These are phyloP conservation scores for Mythimna loreyi DNA, from an alignment of 2,888 invertebrate genomes.

Conservation along the genomic window DNA sequence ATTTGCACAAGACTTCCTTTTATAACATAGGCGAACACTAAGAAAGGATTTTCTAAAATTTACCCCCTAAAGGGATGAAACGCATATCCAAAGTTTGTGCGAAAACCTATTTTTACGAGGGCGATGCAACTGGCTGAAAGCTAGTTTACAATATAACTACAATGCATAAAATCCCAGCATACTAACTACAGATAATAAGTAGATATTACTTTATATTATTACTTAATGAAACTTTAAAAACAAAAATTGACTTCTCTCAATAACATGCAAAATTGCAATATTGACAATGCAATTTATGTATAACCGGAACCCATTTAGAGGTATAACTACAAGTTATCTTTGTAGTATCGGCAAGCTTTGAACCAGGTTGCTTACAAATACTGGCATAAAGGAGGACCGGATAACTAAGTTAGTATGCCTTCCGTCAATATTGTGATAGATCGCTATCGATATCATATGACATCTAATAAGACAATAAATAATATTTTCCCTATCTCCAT, in stretches of 20 bases:
- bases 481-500: slow-evolving; percentile 35
- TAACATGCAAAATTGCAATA: slow-evolving; percentile 8
- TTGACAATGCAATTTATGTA: slow-evolving; percentile 24
- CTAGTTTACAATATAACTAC: too few relatives aligned
- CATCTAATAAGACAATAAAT: slow-evolving; percentile 53
- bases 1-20: too few relatives aligned
- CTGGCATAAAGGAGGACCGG: slow-evolving; percentile 52
- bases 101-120: too few relatives aligned
- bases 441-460: slow-evolving; percentile 37
- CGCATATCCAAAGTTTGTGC: too few relatives aligned
- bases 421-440: slow-evolving; percentile 40
- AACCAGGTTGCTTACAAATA: slow-evolving; percentile 43
- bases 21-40: too few relatives aligned
- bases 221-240: slow-evolving; percentile 2
- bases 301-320: slow-evolving; percentile 30
- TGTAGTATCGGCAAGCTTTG: slow-evolving; percentile 21
- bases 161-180: slow-evolving; percentile 12
- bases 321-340: slow-evolving; percentile 15
- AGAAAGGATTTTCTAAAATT: too few relatives aligned
- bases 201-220: not conserved
- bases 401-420: slow-evolving; percentile 48
- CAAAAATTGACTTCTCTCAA: slow-evolving; percentile 13
- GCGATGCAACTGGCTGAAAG: too few relatives aligned
- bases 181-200: not conserved
- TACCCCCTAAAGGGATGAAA: too few relatives aligned